These are phyloP conservation scores for Sterrhoptilus dennistouni DNA, from an alignment of 2,113 vertebrate species.

Conservation along the genomic window DNA sequence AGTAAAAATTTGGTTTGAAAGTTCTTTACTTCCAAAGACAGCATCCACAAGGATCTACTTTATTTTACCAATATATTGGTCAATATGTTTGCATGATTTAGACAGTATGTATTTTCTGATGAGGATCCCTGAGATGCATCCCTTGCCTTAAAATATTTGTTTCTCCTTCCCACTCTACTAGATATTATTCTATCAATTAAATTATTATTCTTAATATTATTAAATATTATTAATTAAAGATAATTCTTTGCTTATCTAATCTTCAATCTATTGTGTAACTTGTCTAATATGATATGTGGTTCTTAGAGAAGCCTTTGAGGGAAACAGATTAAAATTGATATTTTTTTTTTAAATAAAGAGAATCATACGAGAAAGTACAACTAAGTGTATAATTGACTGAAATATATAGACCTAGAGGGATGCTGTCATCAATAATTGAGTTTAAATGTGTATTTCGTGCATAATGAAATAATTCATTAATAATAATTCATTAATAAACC, in stretches of 20 bases:
- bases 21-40: neutral
- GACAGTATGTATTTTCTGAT: neutral
- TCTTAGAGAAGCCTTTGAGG: neutral
- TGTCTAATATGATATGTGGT: neutral
- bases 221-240: neutral
- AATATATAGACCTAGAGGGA: neutral
- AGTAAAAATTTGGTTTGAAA: neutral
- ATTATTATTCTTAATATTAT: neutral
- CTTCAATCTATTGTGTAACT: neutral
- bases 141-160: neutral
- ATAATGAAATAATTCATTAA: neutral
- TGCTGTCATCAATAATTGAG: neutral
- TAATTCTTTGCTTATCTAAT: neutral
- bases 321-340: neutral
- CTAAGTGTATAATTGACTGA: neutral
- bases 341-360: neutral
- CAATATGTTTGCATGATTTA: neutral
- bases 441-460: neutral
- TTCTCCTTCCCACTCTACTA: neutral
- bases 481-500: too few species aligned
- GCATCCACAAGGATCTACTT: accelerated
- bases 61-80: neutral
- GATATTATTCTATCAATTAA: neutral
- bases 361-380: neutral
- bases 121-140: neutral